Percentiles rank a stretch among this genome's conserved stretches.
Conservation (phyloP, 2,113 vertebrate genomes). For the Physeter macrocephalus region DNA sequence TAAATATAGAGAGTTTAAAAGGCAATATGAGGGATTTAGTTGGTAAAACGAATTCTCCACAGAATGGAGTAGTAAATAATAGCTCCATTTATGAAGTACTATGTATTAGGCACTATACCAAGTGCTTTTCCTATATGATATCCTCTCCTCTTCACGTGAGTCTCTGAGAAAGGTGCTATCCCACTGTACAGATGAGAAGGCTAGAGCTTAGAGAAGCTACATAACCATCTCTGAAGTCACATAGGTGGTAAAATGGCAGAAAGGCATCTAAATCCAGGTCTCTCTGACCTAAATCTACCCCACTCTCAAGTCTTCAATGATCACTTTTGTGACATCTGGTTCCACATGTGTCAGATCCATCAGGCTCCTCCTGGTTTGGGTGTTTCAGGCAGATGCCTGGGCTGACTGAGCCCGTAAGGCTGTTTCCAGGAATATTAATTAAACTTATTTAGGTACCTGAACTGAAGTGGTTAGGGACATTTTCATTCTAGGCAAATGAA, state of each 20-base stretch:
- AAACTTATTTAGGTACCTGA: conserved; percentile 20
- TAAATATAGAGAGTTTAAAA: not conserved
- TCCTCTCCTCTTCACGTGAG: not conserved
- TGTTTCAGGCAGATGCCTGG: not conserved
- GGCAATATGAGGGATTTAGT: not conserved
- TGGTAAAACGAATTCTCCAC: not conserved
- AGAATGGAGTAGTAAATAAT: not conserved
- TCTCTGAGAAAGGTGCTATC: not conserved
- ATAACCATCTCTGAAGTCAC: not conserved
- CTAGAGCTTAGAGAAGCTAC: not conserved
- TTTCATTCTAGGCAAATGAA: conserved; percentile 2
- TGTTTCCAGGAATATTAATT: conserved; percentile 27
- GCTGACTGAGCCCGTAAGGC: not conserved
- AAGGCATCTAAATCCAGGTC: not conserved
- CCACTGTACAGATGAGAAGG: not conserved
- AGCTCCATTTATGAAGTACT: not conserved
- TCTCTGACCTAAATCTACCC: not conserved
- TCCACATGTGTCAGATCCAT: not conserved
- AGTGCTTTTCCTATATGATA: not conserved
- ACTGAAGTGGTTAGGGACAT: not conserved
- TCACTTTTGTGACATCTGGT: not conserved
- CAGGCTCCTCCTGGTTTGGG: not conserved
- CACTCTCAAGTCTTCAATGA: not conserved
- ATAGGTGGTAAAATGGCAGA: not conserved
- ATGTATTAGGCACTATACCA: not conserved